A percentile compares a stretch with the other conserved stretches of the same genome.
These are phyloP conservation scores for Sebastes vulpes DNA, from an alignment of 2,797 vertebrate genomes.

Conservation along the genomic window DNA sequence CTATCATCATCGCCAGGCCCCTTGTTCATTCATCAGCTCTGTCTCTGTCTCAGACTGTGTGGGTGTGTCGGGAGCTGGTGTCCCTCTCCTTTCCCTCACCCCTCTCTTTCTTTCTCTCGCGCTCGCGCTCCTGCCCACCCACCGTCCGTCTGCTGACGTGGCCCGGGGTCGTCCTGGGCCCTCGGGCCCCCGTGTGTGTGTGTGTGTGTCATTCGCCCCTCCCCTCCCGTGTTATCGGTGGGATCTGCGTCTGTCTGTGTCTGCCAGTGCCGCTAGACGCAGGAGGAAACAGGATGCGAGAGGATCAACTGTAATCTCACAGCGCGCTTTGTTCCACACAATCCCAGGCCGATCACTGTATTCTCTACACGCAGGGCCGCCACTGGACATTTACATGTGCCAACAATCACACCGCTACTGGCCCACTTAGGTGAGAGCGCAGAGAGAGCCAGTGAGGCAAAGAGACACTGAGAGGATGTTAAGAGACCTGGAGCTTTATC, in stretches of 20 bases:
- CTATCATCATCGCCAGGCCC: constrained; percentile 60
- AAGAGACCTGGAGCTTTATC: constrained; percentile 33
- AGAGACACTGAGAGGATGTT: constrained; percentile 33
- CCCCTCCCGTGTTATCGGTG: constrained; percentile 69
- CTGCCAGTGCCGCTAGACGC: constrained; percentile 75
- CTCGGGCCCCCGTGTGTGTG: constrained; percentile 30
- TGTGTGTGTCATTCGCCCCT: constrained; percentile 3
- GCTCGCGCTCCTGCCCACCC: constrained; percentile 43
- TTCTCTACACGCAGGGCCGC: constrained; percentile 70
- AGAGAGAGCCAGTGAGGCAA: constrained; percentile 21
- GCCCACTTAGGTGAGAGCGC: constrained; percentile 59
- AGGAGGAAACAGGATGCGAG: constrained; percentile 84
- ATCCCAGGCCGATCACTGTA: constrained; percentile 79
- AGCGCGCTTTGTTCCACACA: constrained; percentile 81
- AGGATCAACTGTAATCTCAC: constrained; percentile 86
- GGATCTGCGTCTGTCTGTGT: constrained; percentile 82
- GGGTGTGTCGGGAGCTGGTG: constrained; percentile 62
- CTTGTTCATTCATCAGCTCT: constrained; percentile 68
- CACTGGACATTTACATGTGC: constrained; percentile 77
- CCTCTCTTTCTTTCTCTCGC: neutral
- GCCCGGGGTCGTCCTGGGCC: constrained; percentile 55
- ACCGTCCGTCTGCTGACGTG: constrained; percentile 70
- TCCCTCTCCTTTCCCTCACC: constrained; percentile 47
- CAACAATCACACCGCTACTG: constrained; percentile 78
- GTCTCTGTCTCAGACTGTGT: constrained; percentile 59